Evolutionary conservation across 1,140 invertebrate species (phyloP).

Genomic region (Conus ventricosus): DNA sequence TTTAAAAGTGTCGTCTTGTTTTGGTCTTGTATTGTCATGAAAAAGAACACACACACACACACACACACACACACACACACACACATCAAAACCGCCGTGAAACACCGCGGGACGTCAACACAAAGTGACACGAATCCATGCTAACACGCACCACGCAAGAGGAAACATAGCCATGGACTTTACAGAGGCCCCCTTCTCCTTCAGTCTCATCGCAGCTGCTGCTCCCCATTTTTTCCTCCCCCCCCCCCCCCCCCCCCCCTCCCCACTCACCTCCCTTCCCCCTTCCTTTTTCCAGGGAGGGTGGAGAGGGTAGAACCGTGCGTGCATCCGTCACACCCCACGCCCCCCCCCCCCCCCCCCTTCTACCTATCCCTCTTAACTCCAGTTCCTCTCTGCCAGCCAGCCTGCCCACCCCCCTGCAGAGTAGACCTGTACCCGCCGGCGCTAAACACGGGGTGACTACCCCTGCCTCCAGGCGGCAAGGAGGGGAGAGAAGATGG

Average conservation of each 20-base stretch:
- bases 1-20: too few relatives aligned
- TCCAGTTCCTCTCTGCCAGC: background rate
- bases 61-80: too few relatives aligned
- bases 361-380: background rate
- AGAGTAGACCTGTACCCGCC: background rate
- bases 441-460: slow-evolving; percentile 5
- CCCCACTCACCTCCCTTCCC: background rate
- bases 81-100: too few relatives aligned
- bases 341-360: background rate
- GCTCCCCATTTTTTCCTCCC: background rate
- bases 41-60: too few relatives aligned
- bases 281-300: background rate
- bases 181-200: too few relatives aligned
- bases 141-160: background rate
- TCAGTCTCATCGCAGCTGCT: background rate
- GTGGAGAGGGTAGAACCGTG: background rate
- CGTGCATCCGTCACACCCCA: background rate
- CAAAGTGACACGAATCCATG: too few relatives aligned
- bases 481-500: slow-evolving; percentile 23
- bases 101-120: too few relatives aligned
- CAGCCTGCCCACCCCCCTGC: background rate
- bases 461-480: background rate
- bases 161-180: background rate
- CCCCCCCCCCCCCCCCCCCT: background rate
- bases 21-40: too few relatives aligned